Conservation (phyloP, 2,113 vertebrate species). For the Alligator sinensis region DNA sequence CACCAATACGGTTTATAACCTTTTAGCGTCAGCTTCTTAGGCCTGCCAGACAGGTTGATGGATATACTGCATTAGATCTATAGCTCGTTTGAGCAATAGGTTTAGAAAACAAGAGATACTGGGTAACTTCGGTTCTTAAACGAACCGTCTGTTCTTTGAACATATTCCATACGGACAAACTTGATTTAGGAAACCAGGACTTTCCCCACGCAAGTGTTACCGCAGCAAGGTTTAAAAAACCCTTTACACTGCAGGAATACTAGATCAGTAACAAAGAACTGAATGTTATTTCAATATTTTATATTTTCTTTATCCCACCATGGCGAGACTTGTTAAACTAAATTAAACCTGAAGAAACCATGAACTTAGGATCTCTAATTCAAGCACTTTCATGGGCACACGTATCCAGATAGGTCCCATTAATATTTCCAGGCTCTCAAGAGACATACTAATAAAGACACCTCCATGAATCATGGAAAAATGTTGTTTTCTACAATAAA, state of each 20-base stretch:
- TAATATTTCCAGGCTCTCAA: not conserved
- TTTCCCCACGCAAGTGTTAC: not conserved
- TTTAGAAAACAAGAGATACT: not conserved
- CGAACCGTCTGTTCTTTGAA: not conserved
- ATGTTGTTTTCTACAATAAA: not conserved
- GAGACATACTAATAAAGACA: not conserved
- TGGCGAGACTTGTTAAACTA: not conserved
- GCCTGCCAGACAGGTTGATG: slow-evolving; percentile 74
- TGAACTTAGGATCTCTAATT: not conserved
- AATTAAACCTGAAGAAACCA: not conserved
- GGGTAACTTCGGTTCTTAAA: not conserved
- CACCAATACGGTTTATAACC: slow-evolving; percentile 99
- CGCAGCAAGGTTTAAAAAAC: not conserved
- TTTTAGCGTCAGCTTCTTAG: slow-evolving; percentile 98
- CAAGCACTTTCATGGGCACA: not conserved
- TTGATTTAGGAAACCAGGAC: not conserved
- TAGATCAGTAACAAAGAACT: not conserved
- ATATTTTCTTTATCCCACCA: too few relatives aligned
- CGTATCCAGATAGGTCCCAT: not conserved
- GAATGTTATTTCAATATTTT: not conserved
- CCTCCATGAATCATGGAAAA: not conserved
- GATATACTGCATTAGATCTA: not conserved
- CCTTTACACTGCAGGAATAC: fast-evolving
- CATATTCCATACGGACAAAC: too few relatives aligned
- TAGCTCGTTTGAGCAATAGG: not conserved